A percentile compares a stretch with the other conserved stretches of the same genome.
phyloP scores from a whole-genome alignment of 2,797 vertebrate genomes.

The Menidia menidia region DNA sequence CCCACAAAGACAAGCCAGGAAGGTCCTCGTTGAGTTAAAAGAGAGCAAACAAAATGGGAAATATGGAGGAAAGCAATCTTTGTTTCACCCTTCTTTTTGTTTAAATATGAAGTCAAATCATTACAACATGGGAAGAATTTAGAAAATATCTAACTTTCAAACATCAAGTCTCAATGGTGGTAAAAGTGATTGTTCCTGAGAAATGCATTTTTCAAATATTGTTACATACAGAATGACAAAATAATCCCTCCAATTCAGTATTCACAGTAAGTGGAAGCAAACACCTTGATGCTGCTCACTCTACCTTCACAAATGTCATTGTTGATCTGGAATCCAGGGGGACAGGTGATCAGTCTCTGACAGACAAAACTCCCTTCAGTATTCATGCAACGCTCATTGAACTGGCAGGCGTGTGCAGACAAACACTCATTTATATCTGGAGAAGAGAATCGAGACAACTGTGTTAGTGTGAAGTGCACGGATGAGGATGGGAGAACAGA shows the following conservation, averaged over 20 bases:
- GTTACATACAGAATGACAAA: slow-evolving; percentile 20
- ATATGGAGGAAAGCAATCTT: background rate
- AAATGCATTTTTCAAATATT: slow-evolving; percentile 58
- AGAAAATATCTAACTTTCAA: slow-evolving; percentile 2
- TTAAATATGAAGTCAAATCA: slow-evolving; percentile 41
- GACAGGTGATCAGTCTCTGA: slow-evolving; percentile 85
- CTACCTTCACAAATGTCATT: slow-evolving; percentile 87
- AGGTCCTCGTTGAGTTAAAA: slow-evolving; percentile 23
- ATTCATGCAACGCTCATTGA: slow-evolving; percentile 88
- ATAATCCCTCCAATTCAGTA: slow-evolving; percentile 20
- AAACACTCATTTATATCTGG: slow-evolving; percentile 92
- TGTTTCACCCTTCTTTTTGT: slow-evolving; percentile 21
- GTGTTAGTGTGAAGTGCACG: slow-evolving; percentile 19
- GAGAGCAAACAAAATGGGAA: slow-evolving; percentile 16
- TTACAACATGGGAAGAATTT: slow-evolving; percentile 7
- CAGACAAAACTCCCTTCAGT: slow-evolving; percentile 88
- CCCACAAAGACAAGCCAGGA: slow-evolving; percentile 30
- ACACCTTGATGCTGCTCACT: slow-evolving; percentile 17
- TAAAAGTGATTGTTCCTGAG: slow-evolving; percentile 41
- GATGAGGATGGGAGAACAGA: slow-evolving; percentile 6
- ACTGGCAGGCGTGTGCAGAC: slow-evolving; percentile 84
- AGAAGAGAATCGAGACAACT: slow-evolving; percentile 31
- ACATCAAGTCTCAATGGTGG: slow-evolving; percentile 16
- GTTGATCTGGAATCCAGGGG: slow-evolving; percentile 81
- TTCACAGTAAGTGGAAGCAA: slow-evolving; percentile 21